These are phyloP conservation scores for Pseudochaenichthys georgianus DNA, from an alignment of 2,797 vertebrate species.

Conservation along the genomic window DNA sequence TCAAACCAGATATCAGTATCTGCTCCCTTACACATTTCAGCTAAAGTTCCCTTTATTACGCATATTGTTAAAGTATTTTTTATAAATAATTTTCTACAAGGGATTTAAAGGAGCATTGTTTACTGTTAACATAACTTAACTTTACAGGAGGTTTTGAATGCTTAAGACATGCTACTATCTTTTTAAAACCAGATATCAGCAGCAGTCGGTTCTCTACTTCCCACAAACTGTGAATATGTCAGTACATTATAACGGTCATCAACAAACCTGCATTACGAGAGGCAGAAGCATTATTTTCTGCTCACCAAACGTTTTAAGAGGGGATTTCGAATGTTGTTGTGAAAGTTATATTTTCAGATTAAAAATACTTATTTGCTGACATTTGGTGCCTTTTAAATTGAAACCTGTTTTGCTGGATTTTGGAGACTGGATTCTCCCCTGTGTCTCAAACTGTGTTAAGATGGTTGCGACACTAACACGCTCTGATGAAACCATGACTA, in stretches of 20 bases:
- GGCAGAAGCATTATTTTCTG: not conserved
- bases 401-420: not conserved
- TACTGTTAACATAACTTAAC: not conserved
- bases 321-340: not conserved
- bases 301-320: not conserved
- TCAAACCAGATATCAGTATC: not conserved
- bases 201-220: not conserved
- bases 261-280: not conserved
- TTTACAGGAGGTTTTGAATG: not conserved
- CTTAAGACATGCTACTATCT: no score
- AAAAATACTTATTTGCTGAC: constrained; percentile 1
- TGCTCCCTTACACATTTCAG: no score
- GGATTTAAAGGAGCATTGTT: not conserved
- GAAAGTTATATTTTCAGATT: not conserved
- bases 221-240: not conserved
- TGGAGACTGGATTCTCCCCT: not conserved
- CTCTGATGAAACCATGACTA: constrained; percentile 4
- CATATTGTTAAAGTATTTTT: no score
- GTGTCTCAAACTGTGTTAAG: not conserved
- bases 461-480: not conserved
- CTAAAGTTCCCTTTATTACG: not conserved
- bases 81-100: no score
- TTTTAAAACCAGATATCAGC: not conserved
- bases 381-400: not conserved
- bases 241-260: not conserved